Evolutionary conservation across 2,113 vertebrate genomes (phyloP).

Genomic region (Ancistrus triradiatus): DNA sequence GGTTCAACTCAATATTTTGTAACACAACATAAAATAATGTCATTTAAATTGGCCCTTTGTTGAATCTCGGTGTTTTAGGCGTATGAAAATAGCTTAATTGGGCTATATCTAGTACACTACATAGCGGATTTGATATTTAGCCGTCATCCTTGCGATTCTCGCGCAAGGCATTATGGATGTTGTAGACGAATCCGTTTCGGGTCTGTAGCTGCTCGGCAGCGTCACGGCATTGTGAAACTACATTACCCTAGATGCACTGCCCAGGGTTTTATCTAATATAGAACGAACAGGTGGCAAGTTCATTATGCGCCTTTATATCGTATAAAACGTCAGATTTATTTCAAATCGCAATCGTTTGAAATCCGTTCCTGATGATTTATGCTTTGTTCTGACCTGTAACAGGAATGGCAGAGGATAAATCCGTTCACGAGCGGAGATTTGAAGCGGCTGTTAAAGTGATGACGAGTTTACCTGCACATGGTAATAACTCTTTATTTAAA

Average conservation of each 20-base stretch:
- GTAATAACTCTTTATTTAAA: slow-evolving; percentile 56
- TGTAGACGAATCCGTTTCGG: slow-evolving; percentile 12
- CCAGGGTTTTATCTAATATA: neutral
- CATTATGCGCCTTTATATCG: neutral
- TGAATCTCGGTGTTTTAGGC: no score
- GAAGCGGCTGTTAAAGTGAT: slow-evolving; percentile 89
- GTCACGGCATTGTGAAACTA: slow-evolving; percentile 45
- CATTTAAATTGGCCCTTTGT: no score
- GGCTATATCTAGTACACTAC: neutral
- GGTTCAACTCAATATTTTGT: no score
- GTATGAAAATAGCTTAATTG: no score
- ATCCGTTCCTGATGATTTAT: no score
- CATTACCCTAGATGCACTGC: slow-evolving; percentile 36
- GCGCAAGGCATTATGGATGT: slow-evolving; percentile 52
- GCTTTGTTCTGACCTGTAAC: no score
- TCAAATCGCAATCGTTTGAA: neutral
- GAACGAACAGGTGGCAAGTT: slow-evolving; percentile 9
- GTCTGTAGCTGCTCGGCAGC: neutral
- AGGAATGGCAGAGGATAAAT: slow-evolving; percentile 75
- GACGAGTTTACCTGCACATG: slow-evolving; percentile 85
- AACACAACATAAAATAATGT: no score
- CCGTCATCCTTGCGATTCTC: slow-evolving; percentile 22
- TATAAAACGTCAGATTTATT: neutral
- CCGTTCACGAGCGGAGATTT: slow-evolving; percentile 78
- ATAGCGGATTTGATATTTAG: neutral